Conservation (phyloP, 1,140 invertebrate species). For the Phortica variegata region DNA sequence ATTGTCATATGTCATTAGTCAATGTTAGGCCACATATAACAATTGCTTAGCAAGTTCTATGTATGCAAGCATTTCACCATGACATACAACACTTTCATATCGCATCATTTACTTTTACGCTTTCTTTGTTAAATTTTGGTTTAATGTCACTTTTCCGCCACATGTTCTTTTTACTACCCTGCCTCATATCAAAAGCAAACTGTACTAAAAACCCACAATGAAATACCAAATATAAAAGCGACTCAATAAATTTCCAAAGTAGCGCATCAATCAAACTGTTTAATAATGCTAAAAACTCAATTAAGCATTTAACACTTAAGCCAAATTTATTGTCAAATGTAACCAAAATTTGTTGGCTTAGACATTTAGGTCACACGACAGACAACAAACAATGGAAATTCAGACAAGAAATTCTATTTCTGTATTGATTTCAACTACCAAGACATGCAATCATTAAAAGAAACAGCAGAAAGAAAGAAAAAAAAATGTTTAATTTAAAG, state of each 20-base stretch:
- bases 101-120: too few relatives aligned
- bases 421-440: too few relatives aligned
- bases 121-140: too few relatives aligned
- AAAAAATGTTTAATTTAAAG: conserved; percentile 43
- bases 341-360: too few relatives aligned
- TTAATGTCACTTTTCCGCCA: neutral
- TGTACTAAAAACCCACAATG: too few relatives aligned
- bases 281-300: conserved; percentile 26
- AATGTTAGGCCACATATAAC: too few relatives aligned
- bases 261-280: conserved; percentile 19
- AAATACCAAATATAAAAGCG: too few relatives aligned
- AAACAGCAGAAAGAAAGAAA: conserved; percentile 18
- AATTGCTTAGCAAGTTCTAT: too few relatives aligned
- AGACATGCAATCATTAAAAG: conserved; percentile 25
- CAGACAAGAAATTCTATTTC: conserved; percentile 7
- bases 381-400: conserved; percentile 32
- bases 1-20: too few relatives aligned
- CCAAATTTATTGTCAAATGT: conserved; percentile 27
- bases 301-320: conserved; percentile 41
- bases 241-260: conserved; percentile 11
- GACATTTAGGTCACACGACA: conserved; percentile 43
- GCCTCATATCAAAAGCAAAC: conserved; percentile 19
- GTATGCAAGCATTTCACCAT: too few relatives aligned
- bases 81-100: too few relatives aligned
- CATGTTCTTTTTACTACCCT: conserved; percentile 1